Percentiles rank a stretch among this genome's conserved stretches.
phyloP scores from a whole-genome alignment of 2,113 vertebrate genomes.

The Gallinago media region DNA sequence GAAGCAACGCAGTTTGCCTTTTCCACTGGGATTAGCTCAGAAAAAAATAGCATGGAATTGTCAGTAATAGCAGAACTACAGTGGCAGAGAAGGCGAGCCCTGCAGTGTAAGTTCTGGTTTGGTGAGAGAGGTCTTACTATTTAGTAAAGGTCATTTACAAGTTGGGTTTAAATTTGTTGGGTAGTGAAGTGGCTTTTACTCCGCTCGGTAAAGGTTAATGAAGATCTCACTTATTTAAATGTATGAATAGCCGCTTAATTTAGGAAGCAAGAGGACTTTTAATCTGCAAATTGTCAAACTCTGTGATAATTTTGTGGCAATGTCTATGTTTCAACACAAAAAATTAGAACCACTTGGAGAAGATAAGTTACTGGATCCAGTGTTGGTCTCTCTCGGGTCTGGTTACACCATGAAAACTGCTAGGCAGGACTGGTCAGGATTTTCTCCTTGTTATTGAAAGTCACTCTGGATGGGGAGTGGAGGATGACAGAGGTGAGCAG shows the following conservation, averaged over 20 bases:
- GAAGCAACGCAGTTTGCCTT: background rate
- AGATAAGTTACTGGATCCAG: background rate
- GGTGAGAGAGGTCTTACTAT: background rate
- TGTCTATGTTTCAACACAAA: background rate
- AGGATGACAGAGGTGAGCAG: background rate
- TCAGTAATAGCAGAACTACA: background rate
- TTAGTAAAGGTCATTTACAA: background rate
- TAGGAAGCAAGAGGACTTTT: background rate
- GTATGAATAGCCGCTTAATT: background rate
- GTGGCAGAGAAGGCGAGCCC: background rate
- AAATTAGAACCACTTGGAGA: background rate
- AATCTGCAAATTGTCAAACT: background rate
- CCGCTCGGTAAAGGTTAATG: background rate
- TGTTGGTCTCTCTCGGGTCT: background rate
- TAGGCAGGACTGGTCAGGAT: background rate
- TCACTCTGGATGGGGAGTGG: accelerated
- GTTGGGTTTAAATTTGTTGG: background rate
- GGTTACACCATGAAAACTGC: background rate
- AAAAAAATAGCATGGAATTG: background rate
- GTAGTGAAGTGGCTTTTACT: background rate
- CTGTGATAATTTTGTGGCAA: background rate
- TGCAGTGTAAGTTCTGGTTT: background rate
- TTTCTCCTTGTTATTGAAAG: background rate
- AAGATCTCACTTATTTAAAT: background rate
- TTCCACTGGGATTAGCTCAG: background rate